A percentile compares a stretch with the other conserved stretches of the same genome.
These are phyloP conservation scores for Liasis olivaceus DNA, from an alignment of 2,797 vertebrate genomes.

Conservation along the genomic window DNA sequence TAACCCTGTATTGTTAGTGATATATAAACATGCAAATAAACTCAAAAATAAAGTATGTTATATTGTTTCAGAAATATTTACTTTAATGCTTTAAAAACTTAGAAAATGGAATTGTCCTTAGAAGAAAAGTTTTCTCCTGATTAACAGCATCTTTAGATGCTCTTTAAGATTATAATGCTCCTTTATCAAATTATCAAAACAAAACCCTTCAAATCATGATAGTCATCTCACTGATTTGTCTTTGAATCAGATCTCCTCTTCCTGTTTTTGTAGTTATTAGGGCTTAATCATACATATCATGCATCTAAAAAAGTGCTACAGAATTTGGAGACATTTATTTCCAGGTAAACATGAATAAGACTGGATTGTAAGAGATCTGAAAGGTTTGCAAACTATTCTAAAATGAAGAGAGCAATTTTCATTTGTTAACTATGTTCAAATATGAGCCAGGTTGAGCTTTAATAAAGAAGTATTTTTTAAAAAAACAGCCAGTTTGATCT, in stretches of 20 bases:
- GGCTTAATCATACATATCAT: neutral
- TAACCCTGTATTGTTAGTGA: neutral
- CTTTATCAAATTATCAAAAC: neutral
- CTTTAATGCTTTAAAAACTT: neutral
- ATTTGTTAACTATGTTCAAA: neutral
- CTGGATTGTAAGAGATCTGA: neutral
- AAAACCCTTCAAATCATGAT: neutral
- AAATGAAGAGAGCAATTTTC: neutral
- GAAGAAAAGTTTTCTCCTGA: neutral
- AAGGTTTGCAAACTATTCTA: neutral
- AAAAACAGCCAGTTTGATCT: neutral
- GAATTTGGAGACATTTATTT: neutral
- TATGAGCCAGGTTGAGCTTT: neutral
- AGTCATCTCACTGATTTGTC: neutral
- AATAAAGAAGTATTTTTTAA: neutral
- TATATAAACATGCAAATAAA: neutral
- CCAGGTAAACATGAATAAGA: neutral
- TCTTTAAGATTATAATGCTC: neutral
- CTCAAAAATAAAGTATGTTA: neutral
- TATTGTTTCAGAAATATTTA: neutral
- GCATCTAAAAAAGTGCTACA: neutral
- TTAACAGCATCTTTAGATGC: neutral
- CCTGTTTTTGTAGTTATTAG: neutral
- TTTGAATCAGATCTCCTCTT: neutral
- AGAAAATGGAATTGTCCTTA: neutral